Conservation (phyloP, 30 jellyfish, hydroid and myxozoan genomes). For the Aurelia sp. region DNA sequence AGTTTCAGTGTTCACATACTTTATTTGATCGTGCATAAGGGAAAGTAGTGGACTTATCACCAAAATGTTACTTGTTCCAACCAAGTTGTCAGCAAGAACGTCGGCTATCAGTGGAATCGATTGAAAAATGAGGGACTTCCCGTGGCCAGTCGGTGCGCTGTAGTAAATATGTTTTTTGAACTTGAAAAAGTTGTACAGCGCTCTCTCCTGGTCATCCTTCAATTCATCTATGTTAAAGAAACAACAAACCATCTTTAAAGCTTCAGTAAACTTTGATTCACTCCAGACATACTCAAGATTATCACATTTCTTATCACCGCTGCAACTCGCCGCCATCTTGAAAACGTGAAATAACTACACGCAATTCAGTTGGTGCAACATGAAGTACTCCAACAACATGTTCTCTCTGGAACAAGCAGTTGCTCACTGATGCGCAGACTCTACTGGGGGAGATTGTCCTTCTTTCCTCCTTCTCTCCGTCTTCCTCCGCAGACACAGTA, state of each 20-base stretch:
- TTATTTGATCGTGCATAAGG: constrained; percentile 8
- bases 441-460: neutral
- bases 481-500: neutral
- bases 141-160: constrained; percentile 52
- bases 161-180: constrained; percentile 12
- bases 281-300: constrained; percentile 6
- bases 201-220: constrained; percentile 34
- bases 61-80: neutral
- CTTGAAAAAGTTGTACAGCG: constrained; percentile 21
- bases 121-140: constrained; percentile 42
- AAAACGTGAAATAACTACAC: neutral
- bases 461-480: neutral
- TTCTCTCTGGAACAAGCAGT: neutral
- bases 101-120: constrained; percentile 30
- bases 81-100: constrained; percentile 1
- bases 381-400: neutral
- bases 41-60: constrained; percentile 2
- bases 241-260: constrained; percentile 5
- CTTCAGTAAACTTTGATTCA: constrained; percentile 13
- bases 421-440: constrained; percentile 16
- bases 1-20: neutral
- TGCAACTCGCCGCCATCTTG: constrained; percentile 6
- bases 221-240: constrained; percentile 13
- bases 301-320: neutral
- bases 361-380: neutral